phyloP scores from a whole-genome alignment of 2,888 invertebrate species.

The Limenitis camilla region DNA sequence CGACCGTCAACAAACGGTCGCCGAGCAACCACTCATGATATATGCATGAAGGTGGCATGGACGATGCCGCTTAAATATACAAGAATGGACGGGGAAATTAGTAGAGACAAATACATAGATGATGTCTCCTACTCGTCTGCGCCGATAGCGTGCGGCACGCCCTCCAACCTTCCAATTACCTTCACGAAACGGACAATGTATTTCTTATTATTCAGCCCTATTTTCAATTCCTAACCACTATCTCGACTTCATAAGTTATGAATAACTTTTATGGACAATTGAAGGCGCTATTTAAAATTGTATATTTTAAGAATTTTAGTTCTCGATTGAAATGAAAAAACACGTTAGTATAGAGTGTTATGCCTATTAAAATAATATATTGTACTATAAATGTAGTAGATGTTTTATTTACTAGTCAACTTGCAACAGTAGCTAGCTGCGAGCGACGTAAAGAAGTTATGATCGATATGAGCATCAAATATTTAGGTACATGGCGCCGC shows the following conservation, averaged over 20 bases:
- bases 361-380: too few relatives aligned
- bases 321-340: constrained; percentile 36
- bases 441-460: constrained; percentile 60
- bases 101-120: constrained; percentile 66
- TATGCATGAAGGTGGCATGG: constrained; percentile 69
- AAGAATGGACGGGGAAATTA: constrained; percentile 67
- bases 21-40: constrained; percentile 72
- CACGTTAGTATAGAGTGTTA: too few relatives aligned
- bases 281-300: constrained; percentile 58
- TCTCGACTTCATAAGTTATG: constrained; percentile 60
- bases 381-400: background rate
- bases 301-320: constrained; percentile 37
- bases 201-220: constrained; percentile 51
- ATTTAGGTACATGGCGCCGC: constrained; percentile 51
- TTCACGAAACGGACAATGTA: constrained; percentile 56
- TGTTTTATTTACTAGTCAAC: background rate
- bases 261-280: constrained; percentile 47
- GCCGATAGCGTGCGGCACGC: constrained; percentile 31
- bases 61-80: constrained; percentile 65
- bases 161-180: constrained; percentile 30
- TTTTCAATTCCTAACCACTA: constrained; percentile 50
- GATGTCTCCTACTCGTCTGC: constrained; percentile 29
- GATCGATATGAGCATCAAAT: constrained; percentile 71
- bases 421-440: constrained; percentile 9
- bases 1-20: constrained; percentile 72